These are phyloP conservation scores for Edolisoma coerulescens DNA, from an alignment of 2,113 vertebrate genomes.

Conservation along the genomic window DNA sequence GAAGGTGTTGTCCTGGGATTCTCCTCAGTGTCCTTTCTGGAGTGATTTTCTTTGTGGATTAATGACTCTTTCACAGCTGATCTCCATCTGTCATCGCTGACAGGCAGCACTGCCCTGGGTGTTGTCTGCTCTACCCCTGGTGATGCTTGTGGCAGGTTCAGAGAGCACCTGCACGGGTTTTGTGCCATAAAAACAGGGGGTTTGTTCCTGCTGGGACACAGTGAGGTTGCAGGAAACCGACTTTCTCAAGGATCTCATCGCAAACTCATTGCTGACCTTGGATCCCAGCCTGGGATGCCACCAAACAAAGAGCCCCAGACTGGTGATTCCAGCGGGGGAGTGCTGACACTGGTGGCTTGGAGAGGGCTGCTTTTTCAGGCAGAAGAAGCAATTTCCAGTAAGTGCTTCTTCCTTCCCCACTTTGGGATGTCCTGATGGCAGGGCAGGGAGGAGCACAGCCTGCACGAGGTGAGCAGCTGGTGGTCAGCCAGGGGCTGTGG, in stretches of 20 bases:
- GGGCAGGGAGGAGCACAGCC: neutral
- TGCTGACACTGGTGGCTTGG: neutral
- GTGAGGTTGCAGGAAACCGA: neutral
- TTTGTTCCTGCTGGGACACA: neutral
- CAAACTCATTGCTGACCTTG: neutral
- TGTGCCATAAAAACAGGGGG: fast-evolving
- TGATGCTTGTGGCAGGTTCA: neutral
- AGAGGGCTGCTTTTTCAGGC: neutral
- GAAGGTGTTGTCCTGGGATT: neutral
- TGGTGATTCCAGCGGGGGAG: neutral
- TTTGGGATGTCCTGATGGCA: neutral
- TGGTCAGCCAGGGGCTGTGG: neutral
- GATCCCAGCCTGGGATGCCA: neutral
- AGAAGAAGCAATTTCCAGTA: neutral
- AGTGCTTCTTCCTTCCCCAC: neutral
- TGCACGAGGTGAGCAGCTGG: neutral
- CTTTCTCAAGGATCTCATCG: neutral
- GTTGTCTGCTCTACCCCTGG: neutral
- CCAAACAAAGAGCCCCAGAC: neutral
- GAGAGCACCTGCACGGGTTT: neutral
- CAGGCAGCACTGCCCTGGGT: neutral
- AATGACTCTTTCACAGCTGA: neutral
- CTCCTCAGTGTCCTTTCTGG: neutral
- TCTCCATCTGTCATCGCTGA: neutral
- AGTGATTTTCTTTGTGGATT: neutral